These are phyloP conservation scores for Xestia ashworthii DNA, from an alignment of 2,888 invertebrate species.

Conservation along the genomic window DNA sequence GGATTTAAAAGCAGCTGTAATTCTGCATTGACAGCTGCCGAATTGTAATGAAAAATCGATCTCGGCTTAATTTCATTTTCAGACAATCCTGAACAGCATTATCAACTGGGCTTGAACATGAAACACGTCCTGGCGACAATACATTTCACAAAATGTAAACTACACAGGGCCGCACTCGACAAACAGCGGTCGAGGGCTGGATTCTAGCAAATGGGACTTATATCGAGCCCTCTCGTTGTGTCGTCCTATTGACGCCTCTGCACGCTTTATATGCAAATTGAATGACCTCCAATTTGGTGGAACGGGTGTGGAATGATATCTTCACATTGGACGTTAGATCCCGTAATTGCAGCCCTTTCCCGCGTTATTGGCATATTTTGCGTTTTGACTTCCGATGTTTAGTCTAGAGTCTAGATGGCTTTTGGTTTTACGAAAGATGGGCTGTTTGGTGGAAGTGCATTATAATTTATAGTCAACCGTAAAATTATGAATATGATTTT, in stretches of 20 bases:
- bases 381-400: conserved; percentile 60
- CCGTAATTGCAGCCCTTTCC: conserved; percentile 73
- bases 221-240: conserved; percentile 71
- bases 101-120: conserved; percentile 9
- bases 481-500: conserved; percentile 3
- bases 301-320: conserved; percentile 78
- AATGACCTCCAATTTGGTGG: conserved; percentile 84
- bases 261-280: conserved; percentile 87
- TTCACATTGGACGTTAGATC: conserved; percentile 75
- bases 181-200: conserved; percentile 51
- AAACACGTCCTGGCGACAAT: conserved; percentile 45
- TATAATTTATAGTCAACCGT: conserved; percentile 1
- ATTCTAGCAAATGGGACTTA: conserved; percentile 61
- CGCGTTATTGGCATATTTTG: conserved; percentile 71
- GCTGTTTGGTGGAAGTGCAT: conserved; percentile 1
- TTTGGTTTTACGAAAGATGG: conserved; percentile 45
- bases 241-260: conserved; percentile 78
- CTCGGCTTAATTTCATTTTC: conserved; percentile 13
- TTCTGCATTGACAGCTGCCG: background rate
- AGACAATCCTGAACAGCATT: conserved; percentile 10
- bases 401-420: conserved; percentile 53
- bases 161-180: conserved; percentile 43
- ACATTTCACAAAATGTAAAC: conserved; percentile 60
- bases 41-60: conserved; percentile 20
- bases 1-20: background rate